Evolutionary conservation across 2,888 invertebrate genomes (phyloP), one percentile per base, ranked within the genome.

Genomic region (Mylabris sibirica): DNA sequence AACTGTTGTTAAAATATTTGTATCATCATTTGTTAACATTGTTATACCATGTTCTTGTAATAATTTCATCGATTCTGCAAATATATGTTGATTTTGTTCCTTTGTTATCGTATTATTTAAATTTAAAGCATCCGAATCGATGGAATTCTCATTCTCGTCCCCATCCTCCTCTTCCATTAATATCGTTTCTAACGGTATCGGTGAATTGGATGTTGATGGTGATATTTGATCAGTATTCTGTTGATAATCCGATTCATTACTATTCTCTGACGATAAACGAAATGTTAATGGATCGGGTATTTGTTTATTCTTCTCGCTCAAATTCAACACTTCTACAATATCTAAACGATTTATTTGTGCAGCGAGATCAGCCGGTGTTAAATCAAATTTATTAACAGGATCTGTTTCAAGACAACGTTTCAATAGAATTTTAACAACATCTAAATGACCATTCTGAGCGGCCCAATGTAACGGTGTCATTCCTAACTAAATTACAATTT

Each of bases 401-500:
- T 86, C 86, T 9, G 90, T 88, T 82, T 93, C 90, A 0, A 96
- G 95, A 64, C 95, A 94, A 79, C 90, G 87, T 67, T 89, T 88
- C 62, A 97, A 84, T 73, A 98, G 87, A 72, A 90, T 82, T 64
- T 90, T 87, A 59, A 92, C 93, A 60, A 92, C 89, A 69, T 88
- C 87, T 26, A 87, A 84, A 85, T 95, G 93, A 0, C 92, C 91
- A 78, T 93, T 91, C 85, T 95, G 94, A 57, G 93, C 93, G 6
- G 97, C 96, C 97, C 97, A 97, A 86, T 98, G 97, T 67, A 98
- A 87, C 49, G 97, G 95, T 57, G 97, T 97, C 97, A 95, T 95
- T 79, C 90, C 89, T 20, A 95, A 85, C 94, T 94, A 79, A 60
- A 86, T 3, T 22, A 12, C 22, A 60, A 62, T 35, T 67, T 17